Conservation (phyloP, 2,797 vertebrate species). For the Crocidura indochinensis region DNA sequence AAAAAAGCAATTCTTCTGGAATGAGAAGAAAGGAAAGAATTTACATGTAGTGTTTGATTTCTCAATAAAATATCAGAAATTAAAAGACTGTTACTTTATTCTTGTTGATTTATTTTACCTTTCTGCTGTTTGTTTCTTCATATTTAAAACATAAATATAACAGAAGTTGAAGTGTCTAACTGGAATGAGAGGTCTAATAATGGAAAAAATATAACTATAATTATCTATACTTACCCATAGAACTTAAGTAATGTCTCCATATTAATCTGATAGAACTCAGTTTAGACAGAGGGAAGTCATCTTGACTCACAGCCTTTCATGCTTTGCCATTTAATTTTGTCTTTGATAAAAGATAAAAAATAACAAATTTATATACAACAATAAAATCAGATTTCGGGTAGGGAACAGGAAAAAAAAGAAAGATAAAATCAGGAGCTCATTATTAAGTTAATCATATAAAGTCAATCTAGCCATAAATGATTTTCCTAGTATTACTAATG, state of each 20-base stretch:
- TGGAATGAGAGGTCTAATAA: neutral
- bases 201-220: neutral
- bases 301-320: neutral
- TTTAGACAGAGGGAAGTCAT: neutral
- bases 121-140: slow-evolving; percentile 8
- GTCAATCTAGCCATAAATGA: neutral
- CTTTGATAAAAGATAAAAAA: slow-evolving; percentile 12
- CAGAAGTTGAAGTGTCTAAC: neutral
- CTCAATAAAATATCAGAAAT: slow-evolving; percentile 9
- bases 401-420: neutral
- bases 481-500: neutral
- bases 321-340: slow-evolving; percentile 5
- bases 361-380: neutral
- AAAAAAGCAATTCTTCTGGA: neutral
- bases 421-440: neutral
- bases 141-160: neutral
- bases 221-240: neutral
- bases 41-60: neutral
- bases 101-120: neutral
- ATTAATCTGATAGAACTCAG: neutral
- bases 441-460: neutral
- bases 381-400: neutral
- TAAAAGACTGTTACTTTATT: neutral
- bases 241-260: slow-evolving; percentile 35
- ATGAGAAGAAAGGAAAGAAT: neutral